A percentile compares a stretch with the other conserved stretches of the same genome.
These are phyloP conservation scores for Arbacia lixula DNA, from an alignment of 53 echinoderm and acorn worm species.

Conservation along the genomic window DNA sequence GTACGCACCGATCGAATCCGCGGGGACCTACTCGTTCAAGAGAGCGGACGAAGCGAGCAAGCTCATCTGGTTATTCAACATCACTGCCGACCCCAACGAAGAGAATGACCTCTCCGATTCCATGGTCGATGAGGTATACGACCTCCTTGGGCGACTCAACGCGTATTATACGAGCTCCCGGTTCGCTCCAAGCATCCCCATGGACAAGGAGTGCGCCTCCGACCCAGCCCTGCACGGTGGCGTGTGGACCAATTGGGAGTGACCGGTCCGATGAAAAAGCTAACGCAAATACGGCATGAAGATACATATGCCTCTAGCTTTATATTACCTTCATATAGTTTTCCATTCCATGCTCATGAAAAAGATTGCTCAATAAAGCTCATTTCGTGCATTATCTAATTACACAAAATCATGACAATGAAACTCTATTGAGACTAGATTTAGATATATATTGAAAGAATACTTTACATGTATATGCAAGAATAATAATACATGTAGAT, in stretches of 20 bases:
- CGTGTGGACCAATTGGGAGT: slow-evolving; percentile 34
- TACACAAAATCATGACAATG: no score
- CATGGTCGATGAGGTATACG: background rate
- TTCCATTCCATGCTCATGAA: no score
- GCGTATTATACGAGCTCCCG: slow-evolving; percentile 5
- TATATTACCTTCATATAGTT: no score
- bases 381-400: no score
- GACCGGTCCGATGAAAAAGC: no score
- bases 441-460: no score
- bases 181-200: background rate
- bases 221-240: slow-evolving; percentile 35
- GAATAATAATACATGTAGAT: no score
- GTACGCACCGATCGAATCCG: slow-evolving; percentile 26
- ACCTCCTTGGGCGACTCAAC: slow-evolving; percentile 17
- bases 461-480: no score
- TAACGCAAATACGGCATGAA: no score
- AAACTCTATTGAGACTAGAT: no score
- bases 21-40: background rate
- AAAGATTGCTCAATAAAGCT: no score
- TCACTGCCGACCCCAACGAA: slow-evolving; percentile 56
- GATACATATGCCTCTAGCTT: no score
- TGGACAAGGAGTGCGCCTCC: slow-evolving; percentile 14
- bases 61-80: slow-evolving; percentile 61
- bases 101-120: slow-evolving; percentile 46
- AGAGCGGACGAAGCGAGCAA: background rate